Conservation (phyloP, 2,797 vertebrate genomes). For the Zalophus californianus region DNA sequence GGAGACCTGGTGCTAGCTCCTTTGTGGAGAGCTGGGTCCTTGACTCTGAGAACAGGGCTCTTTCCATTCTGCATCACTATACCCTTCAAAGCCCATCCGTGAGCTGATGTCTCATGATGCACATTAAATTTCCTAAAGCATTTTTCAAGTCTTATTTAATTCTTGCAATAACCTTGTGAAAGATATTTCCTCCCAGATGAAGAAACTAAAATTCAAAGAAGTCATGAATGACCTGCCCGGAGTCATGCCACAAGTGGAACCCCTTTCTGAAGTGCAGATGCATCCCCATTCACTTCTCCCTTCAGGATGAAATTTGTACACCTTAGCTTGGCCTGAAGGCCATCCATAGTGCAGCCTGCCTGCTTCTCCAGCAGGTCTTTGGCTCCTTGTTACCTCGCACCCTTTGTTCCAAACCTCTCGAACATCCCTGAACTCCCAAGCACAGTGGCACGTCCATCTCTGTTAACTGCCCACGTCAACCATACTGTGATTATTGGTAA, state of each 20-base stretch:
- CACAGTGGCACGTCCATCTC: background rate
- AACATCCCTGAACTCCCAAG: background rate
- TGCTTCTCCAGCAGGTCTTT: background rate
- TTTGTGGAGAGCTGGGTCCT: background rate
- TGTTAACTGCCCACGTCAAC: background rate
- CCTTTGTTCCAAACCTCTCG: background rate
- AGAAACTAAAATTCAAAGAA: slow-evolving; percentile 6
- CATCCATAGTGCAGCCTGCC: background rate
- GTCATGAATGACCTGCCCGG: background rate
- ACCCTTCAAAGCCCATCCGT: background rate
- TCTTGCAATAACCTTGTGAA: background rate
- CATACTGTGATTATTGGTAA: background rate
- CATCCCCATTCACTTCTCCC: background rate
- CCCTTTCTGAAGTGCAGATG: slow-evolving; percentile 7
- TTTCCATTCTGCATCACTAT: background rate
- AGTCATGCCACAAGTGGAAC: background rate
- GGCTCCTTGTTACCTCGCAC: background rate
- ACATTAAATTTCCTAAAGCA: background rate
- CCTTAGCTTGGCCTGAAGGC: background rate
- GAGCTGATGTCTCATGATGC: background rate
- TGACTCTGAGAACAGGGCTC: background rate
- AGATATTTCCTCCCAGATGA: background rate
- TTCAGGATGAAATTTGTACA: background rate
- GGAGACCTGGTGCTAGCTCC: background rate
- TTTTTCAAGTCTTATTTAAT: background rate